These are phyloP conservation scores for Leptatherina wallacei DNA, from an alignment of 2,797 vertebrate species.

Conservation along the genomic window DNA sequence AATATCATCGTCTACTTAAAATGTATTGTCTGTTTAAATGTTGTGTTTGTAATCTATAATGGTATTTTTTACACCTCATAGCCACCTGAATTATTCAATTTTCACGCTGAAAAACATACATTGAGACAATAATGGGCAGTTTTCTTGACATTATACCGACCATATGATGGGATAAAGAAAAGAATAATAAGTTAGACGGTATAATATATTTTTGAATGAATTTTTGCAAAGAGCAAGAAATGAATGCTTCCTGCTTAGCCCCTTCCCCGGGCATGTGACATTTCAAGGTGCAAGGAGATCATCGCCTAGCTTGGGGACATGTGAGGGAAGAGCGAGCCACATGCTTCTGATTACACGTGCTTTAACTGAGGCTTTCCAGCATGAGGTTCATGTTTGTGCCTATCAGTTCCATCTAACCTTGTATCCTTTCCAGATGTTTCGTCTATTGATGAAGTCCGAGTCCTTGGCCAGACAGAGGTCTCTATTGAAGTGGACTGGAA, in stretches of 20 bases:
- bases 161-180: background rate
- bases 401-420: constrained; percentile 26
- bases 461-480: constrained; percentile 87
- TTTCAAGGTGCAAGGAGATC: constrained; percentile 11
- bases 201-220: too few relatives aligned
- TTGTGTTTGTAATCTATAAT: background rate
- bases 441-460: constrained; percentile 78
- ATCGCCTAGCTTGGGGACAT: constrained; percentile 15
- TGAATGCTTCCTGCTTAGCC: constrained; percentile 4
- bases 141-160: background rate
- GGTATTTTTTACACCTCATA: background rate
- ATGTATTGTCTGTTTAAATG: background rate
- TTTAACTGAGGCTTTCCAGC: constrained; percentile 27
- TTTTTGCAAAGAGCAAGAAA: background rate
- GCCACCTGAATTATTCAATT: background rate
- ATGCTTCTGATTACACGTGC: constrained; percentile 33
- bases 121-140: background rate
- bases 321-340: constrained; percentile 13
- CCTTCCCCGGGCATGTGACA: constrained; percentile 10
- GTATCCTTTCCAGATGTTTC: constrained; percentile 76
- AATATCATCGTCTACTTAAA: background rate
- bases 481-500: constrained; percentile 92
- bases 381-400: constrained; percentile 32
- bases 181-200: background rate
- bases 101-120: background rate